A percentile compares a stretch with the other conserved stretches of the same genome.
These are phyloP conservation scores for Orchestes rusci DNA, from an alignment of 2,888 invertebrate species.

Conservation along the genomic window DNA sequence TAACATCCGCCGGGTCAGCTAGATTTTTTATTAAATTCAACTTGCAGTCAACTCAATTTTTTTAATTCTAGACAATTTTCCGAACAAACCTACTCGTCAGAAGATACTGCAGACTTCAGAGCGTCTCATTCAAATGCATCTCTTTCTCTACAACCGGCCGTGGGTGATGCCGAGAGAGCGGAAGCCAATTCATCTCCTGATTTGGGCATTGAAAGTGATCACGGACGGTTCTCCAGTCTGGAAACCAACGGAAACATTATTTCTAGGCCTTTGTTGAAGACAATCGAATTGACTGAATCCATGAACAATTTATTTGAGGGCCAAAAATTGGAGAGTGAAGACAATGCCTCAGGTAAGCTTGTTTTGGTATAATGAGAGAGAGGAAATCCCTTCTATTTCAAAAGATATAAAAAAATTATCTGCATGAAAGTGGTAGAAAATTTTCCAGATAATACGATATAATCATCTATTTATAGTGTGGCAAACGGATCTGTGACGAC, in stretches of 20 bases:
- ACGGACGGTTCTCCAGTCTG: constrained; percentile 54
- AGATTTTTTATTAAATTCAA: too few species aligned
- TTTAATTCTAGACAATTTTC: constrained; percentile 37
- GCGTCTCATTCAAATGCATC: constrained; percentile 5
- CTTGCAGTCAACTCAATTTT: too few species aligned
- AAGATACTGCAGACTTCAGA: constrained; percentile 36
- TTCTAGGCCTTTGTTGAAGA: constrained; percentile 42
- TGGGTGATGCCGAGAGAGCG: constrained; percentile 34
- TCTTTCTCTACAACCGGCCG: background rate
- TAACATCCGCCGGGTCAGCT: too few species aligned
- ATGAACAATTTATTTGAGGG: constrained; percentile 41
- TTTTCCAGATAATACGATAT: too few species aligned
- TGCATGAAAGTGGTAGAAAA: too few species aligned
- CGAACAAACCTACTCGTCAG: constrained; percentile 46
- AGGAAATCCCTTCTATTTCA: too few species aligned
- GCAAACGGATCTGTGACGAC: too few species aligned
- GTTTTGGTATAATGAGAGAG: background rate
- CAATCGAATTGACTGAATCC: constrained; percentile 43
- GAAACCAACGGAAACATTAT: constrained; percentile 50
- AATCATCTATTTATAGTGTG: too few species aligned
- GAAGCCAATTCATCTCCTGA: constrained; percentile 66
- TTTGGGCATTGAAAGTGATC: constrained; percentile 84
- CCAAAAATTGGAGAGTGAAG: constrained; percentile 30
- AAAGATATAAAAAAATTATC: too few species aligned
- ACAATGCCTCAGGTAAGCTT: constrained; percentile 34